These are phyloP conservation scores for Cotesia vestalis DNA, from an alignment of 1,140 invertebrate genomes.

Conservation along the genomic window DNA sequence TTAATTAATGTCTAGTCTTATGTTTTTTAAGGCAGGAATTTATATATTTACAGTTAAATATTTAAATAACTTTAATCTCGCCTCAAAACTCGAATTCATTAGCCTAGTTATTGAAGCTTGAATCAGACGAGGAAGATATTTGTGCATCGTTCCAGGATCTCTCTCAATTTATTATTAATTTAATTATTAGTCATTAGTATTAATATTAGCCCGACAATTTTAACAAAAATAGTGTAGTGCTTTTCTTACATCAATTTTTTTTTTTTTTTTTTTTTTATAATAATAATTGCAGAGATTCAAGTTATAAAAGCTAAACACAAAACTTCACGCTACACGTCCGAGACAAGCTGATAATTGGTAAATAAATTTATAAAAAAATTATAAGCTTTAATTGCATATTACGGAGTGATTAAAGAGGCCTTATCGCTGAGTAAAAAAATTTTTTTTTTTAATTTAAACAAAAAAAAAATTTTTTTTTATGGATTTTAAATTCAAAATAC, in stretches of 20 bases:
- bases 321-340: constrained; percentile 26
- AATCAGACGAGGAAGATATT: constrained; percentile 37
- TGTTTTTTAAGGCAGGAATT: constrained; percentile 64
- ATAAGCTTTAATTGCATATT: too few species aligned
- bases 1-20: constrained; percentile 59
- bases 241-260: neutral
- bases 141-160: constrained; percentile 4
- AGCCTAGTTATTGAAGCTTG: constrained; percentile 34
- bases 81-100: constrained; percentile 42
- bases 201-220: neutral
- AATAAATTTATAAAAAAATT: too few species aligned
- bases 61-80: constrained; percentile 43
- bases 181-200: neutral
- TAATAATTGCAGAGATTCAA: too few species aligned
- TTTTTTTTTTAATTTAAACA: too few species aligned
- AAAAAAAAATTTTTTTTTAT: too few species aligned
- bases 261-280: neutral
- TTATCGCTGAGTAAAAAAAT: too few species aligned
- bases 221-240: constrained; percentile 33
- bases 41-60: constrained; percentile 52
- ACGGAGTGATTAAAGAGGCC: too few species aligned
- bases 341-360: constrained; percentile 31
- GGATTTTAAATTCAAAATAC: too few species aligned
- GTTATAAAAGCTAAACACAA: constrained; percentile 13
- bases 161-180: neutral